Percentiles rank a stretch among this genome's conserved stretches.
These are phyloP conservation scores for Cryptoblepharus egeriae DNA, from an alignment of 2,797 vertebrate genomes.

Conservation along the genomic window DNA sequence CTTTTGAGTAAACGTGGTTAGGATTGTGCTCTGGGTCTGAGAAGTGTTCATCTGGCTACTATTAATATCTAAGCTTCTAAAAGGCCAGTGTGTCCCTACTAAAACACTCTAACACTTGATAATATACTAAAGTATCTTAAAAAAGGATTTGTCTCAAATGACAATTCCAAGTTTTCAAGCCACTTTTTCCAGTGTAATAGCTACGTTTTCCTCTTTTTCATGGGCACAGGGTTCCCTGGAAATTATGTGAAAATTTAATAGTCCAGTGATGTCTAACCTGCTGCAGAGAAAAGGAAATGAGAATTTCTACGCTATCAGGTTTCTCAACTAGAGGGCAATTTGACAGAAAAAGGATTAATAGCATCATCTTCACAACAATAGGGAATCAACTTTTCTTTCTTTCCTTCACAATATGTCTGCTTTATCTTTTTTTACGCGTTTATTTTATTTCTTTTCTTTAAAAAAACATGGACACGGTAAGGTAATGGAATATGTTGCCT, in stretches of 20 bases:
- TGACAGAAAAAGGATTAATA: constrained; percentile 42
- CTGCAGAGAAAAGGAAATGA: constrained; percentile 54
- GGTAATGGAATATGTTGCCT: not conserved
- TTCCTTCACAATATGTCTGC: not conserved
- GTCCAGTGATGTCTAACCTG: constrained; percentile 34
- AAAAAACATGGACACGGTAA: not conserved
- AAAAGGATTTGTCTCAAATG: constrained; percentile 24
- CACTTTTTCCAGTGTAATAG: constrained; percentile 16
- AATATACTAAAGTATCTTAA: constrained; percentile 12
- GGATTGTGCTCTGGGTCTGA: too few relatives aligned
- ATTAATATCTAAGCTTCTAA: constrained; percentile 38
- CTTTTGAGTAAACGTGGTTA: too few relatives aligned
- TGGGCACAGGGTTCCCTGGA: constrained; percentile 43
- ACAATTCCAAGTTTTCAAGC: constrained; percentile 15
- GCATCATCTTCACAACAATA: constrained; percentile 10
- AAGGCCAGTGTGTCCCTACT: constrained; percentile 15
- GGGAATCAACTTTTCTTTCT: not conserved
- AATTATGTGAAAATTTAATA: constrained; percentile 49
- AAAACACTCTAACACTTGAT: not conserved
- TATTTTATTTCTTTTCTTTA: not conserved
- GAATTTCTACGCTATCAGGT: constrained; percentile 45
- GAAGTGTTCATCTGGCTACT: constrained; percentile 23
- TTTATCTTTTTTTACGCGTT: not conserved
- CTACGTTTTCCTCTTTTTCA: constrained; percentile 44
- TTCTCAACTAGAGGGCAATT: constrained; percentile 37